Percentiles rank a stretch among this genome's conserved stretches.
Conservation (phyloP, 2,888 invertebrate genomes). For the Dorcus parallelipipedus region DNA sequence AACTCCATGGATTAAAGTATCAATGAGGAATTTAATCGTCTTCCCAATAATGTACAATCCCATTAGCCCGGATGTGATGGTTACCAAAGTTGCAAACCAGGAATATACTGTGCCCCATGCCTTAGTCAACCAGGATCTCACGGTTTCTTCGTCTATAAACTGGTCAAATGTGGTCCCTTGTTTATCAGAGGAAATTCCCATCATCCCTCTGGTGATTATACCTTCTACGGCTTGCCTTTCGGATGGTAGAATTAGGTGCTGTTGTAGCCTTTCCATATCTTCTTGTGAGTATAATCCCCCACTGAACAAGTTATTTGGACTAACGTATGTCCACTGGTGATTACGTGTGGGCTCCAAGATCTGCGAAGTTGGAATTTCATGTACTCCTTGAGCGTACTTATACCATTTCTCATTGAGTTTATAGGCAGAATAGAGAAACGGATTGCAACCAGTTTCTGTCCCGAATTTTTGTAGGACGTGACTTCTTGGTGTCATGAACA, state of each 20-base stretch:
- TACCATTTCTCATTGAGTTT: constrained; percentile 15
- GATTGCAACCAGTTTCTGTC: constrained; percentile 15
- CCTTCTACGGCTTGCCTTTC: constrained; percentile 1
- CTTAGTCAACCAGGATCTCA: neutral
- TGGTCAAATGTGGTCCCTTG: neutral
- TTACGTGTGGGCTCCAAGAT: constrained; percentile 1
- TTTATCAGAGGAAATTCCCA: neutral
- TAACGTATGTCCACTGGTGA: neutral
- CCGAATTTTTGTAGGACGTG: constrained; percentile 14
- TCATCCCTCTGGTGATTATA: constrained; percentile 4
- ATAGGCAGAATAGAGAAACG: constrained; percentile 14
- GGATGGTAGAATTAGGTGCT: constrained; percentile 4
- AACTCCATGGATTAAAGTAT: constrained; percentile 5
- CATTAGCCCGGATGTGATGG: neutral
- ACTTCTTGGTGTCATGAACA: constrained; percentile 14
- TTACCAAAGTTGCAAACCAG: neutral
- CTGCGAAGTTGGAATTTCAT: constrained; percentile 5
- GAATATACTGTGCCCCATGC: neutral
- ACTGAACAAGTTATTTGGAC: neutral
- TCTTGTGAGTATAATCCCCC: neutral
- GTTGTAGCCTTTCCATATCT: constrained; percentile 1
- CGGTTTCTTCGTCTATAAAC: neutral
- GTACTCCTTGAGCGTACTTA: neutral
- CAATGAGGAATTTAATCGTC: neutral
- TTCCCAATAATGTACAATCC: neutral